A percentile compares a stretch with the other conserved stretches of the same genome.
Evolutionary conservation across 1,140 invertebrate genomes (phyloP).

Genomic region (Steinernema feltiae): DNA sequence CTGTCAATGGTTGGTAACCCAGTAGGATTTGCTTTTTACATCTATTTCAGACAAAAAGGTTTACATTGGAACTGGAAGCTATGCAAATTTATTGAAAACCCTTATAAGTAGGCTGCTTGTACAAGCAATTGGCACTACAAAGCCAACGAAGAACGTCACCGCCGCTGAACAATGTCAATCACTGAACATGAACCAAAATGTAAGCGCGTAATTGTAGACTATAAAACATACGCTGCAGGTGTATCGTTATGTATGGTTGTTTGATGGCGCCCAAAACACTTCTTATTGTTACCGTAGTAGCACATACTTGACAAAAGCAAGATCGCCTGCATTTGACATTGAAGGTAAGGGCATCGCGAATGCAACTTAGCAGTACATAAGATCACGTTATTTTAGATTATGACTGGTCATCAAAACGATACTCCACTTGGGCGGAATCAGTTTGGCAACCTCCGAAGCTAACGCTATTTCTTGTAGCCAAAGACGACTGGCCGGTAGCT

Average conservation of each 20-base stretch:
- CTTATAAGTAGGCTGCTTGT: not conserved
- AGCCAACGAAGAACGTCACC: not conserved
- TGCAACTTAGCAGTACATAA: not conserved
- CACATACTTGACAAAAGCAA: constrained; percentile 1
- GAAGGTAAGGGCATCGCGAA: not conserved
- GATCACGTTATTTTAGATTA: not conserved
- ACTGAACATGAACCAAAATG: not conserved
- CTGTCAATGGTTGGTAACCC: not conserved
- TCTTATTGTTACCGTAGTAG: not conserved
- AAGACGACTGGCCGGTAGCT: not conserved
- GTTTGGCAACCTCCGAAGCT: not conserved
- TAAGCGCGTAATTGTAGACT: not conserved
- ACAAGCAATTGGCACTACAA: not conserved
- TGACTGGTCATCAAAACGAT: not conserved
- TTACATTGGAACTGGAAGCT: not conserved
- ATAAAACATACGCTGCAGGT: not conserved
- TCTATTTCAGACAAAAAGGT: not conserved
- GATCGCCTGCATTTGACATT: constrained; percentile 1
- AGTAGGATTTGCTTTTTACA: not conserved
- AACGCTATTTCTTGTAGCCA: not conserved
- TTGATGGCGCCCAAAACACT: not conserved
- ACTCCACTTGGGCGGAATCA: not conserved
- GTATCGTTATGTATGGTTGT: not conserved
- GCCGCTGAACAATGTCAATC: not conserved
- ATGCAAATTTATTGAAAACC: not conserved